Evolutionary conservation across 2,888 invertebrate genomes (phyloP).

Genomic region (Anthrax anthrax): DNA sequence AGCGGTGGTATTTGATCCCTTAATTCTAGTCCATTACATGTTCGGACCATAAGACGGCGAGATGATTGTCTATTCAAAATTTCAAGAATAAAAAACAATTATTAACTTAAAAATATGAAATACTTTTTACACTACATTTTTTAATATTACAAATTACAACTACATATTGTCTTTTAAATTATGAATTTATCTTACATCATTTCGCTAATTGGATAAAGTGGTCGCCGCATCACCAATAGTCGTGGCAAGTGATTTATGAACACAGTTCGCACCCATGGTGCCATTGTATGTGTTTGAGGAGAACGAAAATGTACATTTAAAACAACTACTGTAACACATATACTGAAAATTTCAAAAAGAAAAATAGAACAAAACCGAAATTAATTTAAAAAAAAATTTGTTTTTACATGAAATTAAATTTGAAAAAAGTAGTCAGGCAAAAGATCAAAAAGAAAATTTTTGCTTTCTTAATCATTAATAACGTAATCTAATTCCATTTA

Average conservation of each 20-base stretch:
- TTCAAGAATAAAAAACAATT: not conserved
- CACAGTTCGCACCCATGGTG: slow-evolving; percentile 89
- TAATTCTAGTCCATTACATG: slow-evolving; percentile 62
- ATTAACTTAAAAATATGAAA: not conserved
- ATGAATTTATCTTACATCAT: slow-evolving; percentile 27
- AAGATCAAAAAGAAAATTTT: too few species aligned
- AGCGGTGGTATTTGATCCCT: slow-evolving; percentile 44
- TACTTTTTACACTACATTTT: not conserved
- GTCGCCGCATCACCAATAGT: slow-evolving; percentile 82
- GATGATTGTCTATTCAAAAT: slow-evolving; percentile 28
- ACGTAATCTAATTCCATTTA: too few species aligned
- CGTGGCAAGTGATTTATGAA: slow-evolving; percentile 94
- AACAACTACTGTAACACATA: slow-evolving; percentile 90
- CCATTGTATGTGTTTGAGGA: slow-evolving; percentile 95
- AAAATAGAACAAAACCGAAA: too few species aligned
- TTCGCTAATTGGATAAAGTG: slow-evolving; percentile 41
- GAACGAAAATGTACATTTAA: slow-evolving; percentile 96
- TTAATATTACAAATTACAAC: not conserved
- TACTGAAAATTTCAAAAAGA: slow-evolving; percentile 39
- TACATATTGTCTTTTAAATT: not conserved
- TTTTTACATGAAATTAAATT: too few species aligned
- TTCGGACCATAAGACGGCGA: slow-evolving; percentile 57
- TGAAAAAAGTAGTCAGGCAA: too few species aligned
- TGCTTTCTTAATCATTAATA: too few species aligned
- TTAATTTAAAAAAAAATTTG: too few species aligned